A percentile compares a stretch with the other conserved stretches of the same genome.
Evolutionary conservation across 1,140 invertebrate genomes (phyloP).

Genomic region (Drosophila ficusphila): DNA sequence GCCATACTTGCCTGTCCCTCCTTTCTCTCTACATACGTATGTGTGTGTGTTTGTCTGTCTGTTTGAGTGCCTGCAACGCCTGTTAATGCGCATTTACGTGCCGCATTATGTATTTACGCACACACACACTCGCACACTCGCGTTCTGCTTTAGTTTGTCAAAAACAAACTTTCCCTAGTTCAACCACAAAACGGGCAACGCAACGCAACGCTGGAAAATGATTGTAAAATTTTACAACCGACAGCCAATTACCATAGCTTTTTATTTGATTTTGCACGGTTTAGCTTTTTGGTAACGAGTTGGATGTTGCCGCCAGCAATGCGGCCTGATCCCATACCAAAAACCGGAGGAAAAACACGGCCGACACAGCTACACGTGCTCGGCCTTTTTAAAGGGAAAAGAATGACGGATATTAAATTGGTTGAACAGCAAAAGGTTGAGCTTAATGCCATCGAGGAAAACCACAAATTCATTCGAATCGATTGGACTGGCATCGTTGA

Average conservation of each 20-base stretch:
- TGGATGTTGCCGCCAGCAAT: constrained; percentile 29
- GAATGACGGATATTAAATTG: constrained; percentile 49
- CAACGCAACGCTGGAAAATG: constrained; percentile 40
- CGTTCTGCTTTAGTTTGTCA: constrained; percentile 64
- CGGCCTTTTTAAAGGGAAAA: constrained; percentile 29
- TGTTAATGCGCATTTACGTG: constrained; percentile 70
- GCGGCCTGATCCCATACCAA: not conserved
- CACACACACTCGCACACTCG: constrained; percentile 6
- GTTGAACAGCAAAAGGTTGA: constrained; percentile 20
- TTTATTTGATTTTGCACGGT: constrained; percentile 69
- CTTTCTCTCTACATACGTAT: no score
- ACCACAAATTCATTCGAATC: constrained; percentile 30
- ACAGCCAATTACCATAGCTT: constrained; percentile 63
- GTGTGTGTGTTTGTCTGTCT: no score
- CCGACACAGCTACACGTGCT: constrained; percentile 20
- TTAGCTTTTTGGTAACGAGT: constrained; percentile 68
- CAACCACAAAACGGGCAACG: constrained; percentile 47
- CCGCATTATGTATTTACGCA: constrained; percentile 56
- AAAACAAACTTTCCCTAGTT: constrained; percentile 68
- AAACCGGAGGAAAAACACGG: constrained; percentile 21
- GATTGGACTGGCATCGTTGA: constrained; percentile 26
- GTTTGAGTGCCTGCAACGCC: constrained; percentile 16
- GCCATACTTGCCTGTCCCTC: not conserved
- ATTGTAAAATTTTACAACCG: constrained; percentile 69
- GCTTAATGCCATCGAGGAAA: constrained; percentile 34